phyloP scores from a whole-genome alignment of 2,113 vertebrate genomes.

The Megaptera novaeangliae region DNA sequence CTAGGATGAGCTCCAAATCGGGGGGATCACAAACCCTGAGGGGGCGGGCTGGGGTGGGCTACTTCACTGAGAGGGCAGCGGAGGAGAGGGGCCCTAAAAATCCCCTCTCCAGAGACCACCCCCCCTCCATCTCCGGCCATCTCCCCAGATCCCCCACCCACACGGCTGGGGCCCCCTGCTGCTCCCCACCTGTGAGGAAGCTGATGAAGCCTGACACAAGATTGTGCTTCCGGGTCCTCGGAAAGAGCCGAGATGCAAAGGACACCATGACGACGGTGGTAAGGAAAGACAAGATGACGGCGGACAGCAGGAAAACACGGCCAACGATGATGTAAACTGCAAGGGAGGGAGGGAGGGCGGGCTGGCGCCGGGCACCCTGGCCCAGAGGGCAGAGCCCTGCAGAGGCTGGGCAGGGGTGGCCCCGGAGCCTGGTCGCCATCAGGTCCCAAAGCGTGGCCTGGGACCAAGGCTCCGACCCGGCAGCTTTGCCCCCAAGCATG shows the following conservation, averaged over 20 bases:
- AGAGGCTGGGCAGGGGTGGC: not conserved
- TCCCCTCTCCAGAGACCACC: not conserved
- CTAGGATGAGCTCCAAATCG: not conserved
- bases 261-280: conserved; percentile 49
- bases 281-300: conserved; percentile 39
- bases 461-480: not conserved
- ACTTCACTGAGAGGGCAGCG: not conserved
- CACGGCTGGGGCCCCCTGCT: not conserved
- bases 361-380: not conserved
- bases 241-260: conserved; percentile 29
- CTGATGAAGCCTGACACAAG: conserved; percentile 27
- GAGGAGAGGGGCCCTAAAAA: not conserved
- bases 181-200: conserved; percentile 53
- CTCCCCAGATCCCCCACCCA: not conserved
- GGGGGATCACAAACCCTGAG: not conserved
- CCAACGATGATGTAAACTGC: conserved; percentile 49
- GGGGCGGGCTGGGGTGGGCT: not conserved
- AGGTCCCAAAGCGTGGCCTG: not conserved
- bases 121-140: not conserved
- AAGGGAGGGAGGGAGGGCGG: not conserved
- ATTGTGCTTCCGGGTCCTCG: conserved; percentile 26
- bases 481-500: not conserved
- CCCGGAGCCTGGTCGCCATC: not conserved
- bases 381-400: not conserved
- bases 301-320: conserved; percentile 29